Evolutionary conservation across 37 sponge, comb jelly and placozoan species (phyloP).

Genomic region (Agelas oroides): DNA sequence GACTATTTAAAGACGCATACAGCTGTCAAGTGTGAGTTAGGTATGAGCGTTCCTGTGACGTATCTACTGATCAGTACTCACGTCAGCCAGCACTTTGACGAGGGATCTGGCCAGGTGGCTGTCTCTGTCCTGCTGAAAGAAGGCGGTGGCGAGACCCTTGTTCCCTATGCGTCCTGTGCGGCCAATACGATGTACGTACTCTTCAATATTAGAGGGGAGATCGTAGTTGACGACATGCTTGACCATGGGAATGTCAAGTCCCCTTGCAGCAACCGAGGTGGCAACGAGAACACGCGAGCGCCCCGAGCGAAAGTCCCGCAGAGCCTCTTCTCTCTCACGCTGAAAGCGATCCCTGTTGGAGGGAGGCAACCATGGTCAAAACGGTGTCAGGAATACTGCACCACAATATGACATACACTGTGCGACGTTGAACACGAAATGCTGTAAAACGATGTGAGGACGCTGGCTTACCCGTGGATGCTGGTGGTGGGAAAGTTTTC

Average conservation of each 20-base stretch:
- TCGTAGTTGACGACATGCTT: constrained; percentile 97
- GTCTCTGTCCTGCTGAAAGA: constrained; percentile 85
- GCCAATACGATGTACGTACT: constrained; percentile 98
- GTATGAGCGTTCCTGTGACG: too few species aligned
- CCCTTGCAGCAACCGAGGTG: constrained; percentile 95
- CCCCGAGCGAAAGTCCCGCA: constrained; percentile 90
- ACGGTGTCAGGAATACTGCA: too few species aligned
- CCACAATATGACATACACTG: too few species aligned
- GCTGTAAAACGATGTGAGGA: neutral
- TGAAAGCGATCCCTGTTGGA: constrained; percentile 86
- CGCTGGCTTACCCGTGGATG: constrained; percentile 85
- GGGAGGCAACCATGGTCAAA: neutral
- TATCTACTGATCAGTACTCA: too few species aligned
- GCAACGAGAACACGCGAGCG: constrained; percentile 87
- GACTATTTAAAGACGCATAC: too few species aligned
- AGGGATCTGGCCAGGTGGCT: constrained; percentile 80
- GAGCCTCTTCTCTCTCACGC: constrained; percentile 94
- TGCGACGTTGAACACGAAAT: too few species aligned
- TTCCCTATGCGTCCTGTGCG: constrained; percentile 95
- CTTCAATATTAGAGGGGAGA: constrained; percentile 84
- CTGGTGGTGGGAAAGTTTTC: constrained; percentile 90
- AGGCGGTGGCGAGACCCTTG: constrained; percentile 90
- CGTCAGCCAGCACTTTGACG: constrained; percentile 89
- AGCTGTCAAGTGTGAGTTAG: too few species aligned
- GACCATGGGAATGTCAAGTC: constrained; percentile 94